Percentiles rank a stretch among this genome's conserved stretches.
phyloP scores from a whole-genome alignment of 2,797 vertebrate species.

The Gymnodraco acuticeps region DNA sequence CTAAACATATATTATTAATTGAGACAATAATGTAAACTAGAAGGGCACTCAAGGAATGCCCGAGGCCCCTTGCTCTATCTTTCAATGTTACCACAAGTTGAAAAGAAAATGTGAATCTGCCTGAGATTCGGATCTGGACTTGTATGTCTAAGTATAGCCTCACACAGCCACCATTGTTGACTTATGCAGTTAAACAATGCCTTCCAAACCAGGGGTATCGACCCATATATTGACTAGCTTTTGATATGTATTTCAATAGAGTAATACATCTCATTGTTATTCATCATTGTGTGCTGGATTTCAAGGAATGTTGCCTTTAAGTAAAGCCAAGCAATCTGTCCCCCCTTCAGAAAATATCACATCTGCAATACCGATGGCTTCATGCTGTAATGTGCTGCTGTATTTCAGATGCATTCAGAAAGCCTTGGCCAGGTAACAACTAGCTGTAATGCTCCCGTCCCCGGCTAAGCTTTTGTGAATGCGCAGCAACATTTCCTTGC shows the following conservation, averaged over 20 bases:
- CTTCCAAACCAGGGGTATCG: neutral
- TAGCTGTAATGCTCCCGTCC: conserved; percentile 42
- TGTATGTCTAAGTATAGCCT: neutral
- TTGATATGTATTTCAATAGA: conserved; percentile 24
- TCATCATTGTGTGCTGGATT: conserved; percentile 31
- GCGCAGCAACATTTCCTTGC: conserved; percentile 69
- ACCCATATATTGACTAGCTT: conserved; percentile 1
- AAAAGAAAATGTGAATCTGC: no score
- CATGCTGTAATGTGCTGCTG: conserved; percentile 6
- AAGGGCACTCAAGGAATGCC: no score
- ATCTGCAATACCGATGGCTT: conserved; percentile 13
- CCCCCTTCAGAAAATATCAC: neutral
- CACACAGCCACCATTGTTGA: no score
- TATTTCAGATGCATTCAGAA: conserved; percentile 40
- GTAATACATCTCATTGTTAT: conserved; percentile 36
- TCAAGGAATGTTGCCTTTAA: conserved; percentile 32
- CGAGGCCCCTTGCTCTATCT: no score
- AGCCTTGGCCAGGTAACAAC: conserved; percentile 58
- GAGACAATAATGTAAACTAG: neutral
- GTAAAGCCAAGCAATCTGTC: conserved; percentile 14
- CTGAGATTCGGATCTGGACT: neutral
- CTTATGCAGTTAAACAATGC: neutral
- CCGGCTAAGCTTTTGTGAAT: conserved; percentile 56
- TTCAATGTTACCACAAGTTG: no score
- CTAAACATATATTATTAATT: neutral